phyloP scores from a whole-genome alignment of 2,888 invertebrate genomes.

The Brenthis ino region DNA sequence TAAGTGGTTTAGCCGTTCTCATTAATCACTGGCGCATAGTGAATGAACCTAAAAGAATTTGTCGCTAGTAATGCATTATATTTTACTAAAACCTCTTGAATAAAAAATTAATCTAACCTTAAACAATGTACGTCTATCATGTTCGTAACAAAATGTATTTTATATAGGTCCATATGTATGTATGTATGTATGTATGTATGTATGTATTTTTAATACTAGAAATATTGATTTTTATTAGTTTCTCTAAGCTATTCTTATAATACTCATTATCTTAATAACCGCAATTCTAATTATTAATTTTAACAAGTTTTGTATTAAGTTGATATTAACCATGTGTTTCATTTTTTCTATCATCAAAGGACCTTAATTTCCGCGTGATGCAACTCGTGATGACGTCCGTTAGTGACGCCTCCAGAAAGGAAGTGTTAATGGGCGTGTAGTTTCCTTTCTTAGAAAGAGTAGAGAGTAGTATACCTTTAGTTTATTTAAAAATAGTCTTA shows the following conservation, averaged over 20 bases:
- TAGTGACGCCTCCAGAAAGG: slow-evolving; percentile 50
- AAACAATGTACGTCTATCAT: too few relatives aligned
- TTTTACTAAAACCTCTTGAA: neutral
- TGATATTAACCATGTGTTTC: neutral
- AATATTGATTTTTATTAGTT: too few relatives aligned
- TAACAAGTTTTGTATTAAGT: too few relatives aligned
- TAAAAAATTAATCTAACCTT: too few relatives aligned
- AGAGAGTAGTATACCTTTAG: slow-evolving; percentile 27
- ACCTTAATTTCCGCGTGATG: slow-evolving; percentile 50
- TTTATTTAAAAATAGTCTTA: slow-evolving; percentile 34
- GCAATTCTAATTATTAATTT: too few relatives aligned
- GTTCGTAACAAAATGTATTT: neutral
- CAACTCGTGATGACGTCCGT: slow-evolving; percentile 50
- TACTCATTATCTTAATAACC: too few relatives aligned
- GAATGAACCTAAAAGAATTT: slow-evolving; percentile 4
- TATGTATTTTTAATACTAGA: slow-evolving; percentile 1
- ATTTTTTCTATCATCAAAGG: slow-evolving; percentile 44
- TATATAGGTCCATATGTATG: neutral
- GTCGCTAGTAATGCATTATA: neutral
- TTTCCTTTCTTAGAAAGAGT: slow-evolving; percentile 55
- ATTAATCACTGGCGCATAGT: slow-evolving; percentile 26
- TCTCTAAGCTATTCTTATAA: too few relatives aligned
- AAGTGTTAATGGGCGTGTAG: slow-evolving; percentile 57
- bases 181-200: neutral
- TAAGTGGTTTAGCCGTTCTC: slow-evolving; percentile 23